Conservation (phyloP, 1,140 invertebrate genomes). For the Bombus terrestris region DNA sequence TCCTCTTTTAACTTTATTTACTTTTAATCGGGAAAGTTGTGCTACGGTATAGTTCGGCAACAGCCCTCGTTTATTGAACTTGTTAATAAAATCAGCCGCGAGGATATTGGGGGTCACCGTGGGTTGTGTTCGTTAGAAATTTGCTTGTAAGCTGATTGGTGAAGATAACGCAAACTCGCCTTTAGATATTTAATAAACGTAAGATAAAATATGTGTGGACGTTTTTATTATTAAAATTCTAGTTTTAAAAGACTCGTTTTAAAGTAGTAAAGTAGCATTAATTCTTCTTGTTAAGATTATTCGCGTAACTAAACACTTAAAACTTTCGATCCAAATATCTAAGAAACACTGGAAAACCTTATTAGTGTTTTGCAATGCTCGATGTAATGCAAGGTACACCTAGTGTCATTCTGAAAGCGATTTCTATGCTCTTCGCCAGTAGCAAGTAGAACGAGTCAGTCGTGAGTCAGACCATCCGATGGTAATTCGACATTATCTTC, state of each 20-base stretch:
- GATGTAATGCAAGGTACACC: background rate
- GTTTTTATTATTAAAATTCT: background rate
- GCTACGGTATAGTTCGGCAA: background rate
- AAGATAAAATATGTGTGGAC: background rate
- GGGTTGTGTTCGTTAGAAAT: background rate
- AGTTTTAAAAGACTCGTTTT: background rate
- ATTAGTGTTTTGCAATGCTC: too few species aligned
- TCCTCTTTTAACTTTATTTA: constrained; percentile 5
- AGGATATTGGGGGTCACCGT: too few species aligned
- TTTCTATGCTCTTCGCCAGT: background rate
- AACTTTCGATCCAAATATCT: background rate
- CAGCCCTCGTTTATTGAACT: constrained; percentile 2
- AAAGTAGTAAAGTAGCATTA: background rate
- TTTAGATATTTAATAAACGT: background rate
- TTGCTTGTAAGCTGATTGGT: background rate
- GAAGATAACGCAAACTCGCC: background rate
- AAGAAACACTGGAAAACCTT: background rate
- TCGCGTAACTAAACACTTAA: background rate
- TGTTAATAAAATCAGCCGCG: constrained; percentile 21
- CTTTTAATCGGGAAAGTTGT: constrained; percentile 14
- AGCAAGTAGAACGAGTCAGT: background rate
- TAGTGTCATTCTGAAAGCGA: background rate
- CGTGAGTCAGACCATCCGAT: background rate
- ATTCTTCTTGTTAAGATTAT: background rate
- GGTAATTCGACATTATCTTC: background rate